Evolutionary conservation across 2,797 vertebrate genomes (phyloP), one percentile per base, ranked within the genome.

Genomic region (Columba guinea): DNA sequence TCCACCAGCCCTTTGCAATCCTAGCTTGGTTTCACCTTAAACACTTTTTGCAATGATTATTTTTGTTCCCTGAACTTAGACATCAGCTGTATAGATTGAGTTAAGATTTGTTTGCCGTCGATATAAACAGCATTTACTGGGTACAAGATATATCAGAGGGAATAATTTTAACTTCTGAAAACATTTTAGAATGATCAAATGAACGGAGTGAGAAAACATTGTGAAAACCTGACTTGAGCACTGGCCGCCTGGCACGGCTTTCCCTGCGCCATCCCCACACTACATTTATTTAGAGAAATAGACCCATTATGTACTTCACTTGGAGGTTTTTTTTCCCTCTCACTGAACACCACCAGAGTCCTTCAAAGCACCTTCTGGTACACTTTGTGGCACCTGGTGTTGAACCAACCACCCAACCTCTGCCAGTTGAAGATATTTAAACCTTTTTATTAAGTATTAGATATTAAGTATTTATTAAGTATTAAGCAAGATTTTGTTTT

Each of bases 51-150:
- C 96, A 97, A 85, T 95, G 91, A 97, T 98, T 97, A 97, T 97
- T 97, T 97, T 97, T 97, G 92, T 95, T 95, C 64, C 4, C 87
- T 95, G 94, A 96, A 95, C 90, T 88, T 88, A 85, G 75, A 81
- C 93, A 90, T 90, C 86, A 83, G 86, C 84, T 87, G 91, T 71
- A 93, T 56, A 86, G 95, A 96, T 97, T 96, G 84, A 87, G 95
- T 92, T 94, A 91, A 97, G 93, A 95, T 97, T 94, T 97, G 89
- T 94, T 97, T 97, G 94, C 9, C 19, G 12, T 59, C 65, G 6
- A 96, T 96, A 96, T 97, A 97, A 98, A 97, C 96, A 98, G 46
- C 82, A 93, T 97, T 97, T 97, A 95, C 95, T 76, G 83, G 94
- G 76, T 95, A 89, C 79, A 97, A 94, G 84, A 78, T 78, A 41